Evolutionary conservation across 2,797 vertebrate species (phyloP), one percentile per base, ranked within the genome.

Genomic region (Geotrypetes seraphini): DNA sequence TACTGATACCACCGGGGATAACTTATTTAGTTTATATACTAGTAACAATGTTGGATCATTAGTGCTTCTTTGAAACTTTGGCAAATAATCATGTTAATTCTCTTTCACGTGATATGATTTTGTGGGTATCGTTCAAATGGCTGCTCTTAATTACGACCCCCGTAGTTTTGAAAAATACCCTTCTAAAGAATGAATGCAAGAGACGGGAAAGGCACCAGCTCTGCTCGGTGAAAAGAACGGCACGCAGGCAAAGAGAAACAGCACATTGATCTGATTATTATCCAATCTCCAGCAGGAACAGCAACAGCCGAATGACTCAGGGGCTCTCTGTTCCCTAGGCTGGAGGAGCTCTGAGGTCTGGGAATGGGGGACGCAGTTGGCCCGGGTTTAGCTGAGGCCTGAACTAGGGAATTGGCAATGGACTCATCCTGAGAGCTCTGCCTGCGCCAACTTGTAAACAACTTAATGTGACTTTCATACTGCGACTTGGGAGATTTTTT

Each of bases 261-360:
- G 30, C 43, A 47, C 43, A 47, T 47, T 47, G 43, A 47, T 47
- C 43, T 43, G 36, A 47, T 47, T 47, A 47, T 39, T 43, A 35
- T 47, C 36, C 43, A 47, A 47, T 47, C 39, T 39, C 47, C 43
- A 34, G 43, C 43, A 34, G 43, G 22, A 47, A 43, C 43, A 39
- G 36, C 36, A 31, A 36, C 36, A 39, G 31, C 17, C 16, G 36
- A 39, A 39, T 39, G 36, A 39, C 43, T 46, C 43, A 46, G 39
- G 36, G 39, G 33, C 46, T 46, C 43, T 46, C 28, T 26, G 25
- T 38, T 33, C 43, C 46, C 43, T 36, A 39, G 46, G 43, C 46
- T 46, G 36, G 46, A 46, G 43, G 36, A 46, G 46, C 30, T 22
- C 36, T 36, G 22, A 31, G 34, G 36, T 27, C 8, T 34, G 26